Evolutionary conservation across 2,888 invertebrate genomes (phyloP).

Genomic region (Rosalia funebris): DNA sequence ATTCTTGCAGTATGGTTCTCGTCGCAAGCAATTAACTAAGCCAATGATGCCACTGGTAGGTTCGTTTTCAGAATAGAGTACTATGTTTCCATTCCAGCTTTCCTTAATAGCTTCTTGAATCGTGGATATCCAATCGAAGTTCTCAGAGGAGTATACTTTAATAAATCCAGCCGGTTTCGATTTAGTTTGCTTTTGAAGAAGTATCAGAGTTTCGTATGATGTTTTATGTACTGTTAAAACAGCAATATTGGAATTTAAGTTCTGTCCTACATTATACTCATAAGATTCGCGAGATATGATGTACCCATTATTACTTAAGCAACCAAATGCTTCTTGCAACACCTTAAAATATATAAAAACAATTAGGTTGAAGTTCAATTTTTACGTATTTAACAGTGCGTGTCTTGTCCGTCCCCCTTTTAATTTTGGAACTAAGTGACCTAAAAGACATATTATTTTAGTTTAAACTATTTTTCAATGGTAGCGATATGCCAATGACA

Average conservation of each 20-base stretch:
- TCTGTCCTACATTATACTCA: conserved; percentile 59
- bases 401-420: background rate
- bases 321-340: conserved; percentile 31
- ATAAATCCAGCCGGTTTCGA: conserved; percentile 57
- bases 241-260: conserved; percentile 14
- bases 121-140: conserved; percentile 66
- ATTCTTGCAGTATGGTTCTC: conserved; percentile 67
- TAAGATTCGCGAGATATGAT: conserved; percentile 70
- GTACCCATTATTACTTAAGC: conserved; percentile 68
- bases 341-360: conserved; percentile 40
- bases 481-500: background rate
- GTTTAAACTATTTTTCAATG: background rate
- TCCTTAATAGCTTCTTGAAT: conserved; percentile 56
- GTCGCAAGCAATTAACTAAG: conserved; percentile 74
- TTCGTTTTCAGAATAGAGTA: conserved; percentile 74
- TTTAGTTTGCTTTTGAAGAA: conserved; percentile 64
- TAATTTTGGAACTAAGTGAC: background rate
- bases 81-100: conserved; percentile 65
- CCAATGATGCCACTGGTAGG: conserved; percentile 83
- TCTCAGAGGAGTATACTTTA: conserved; percentile 53
- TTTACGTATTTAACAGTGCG: background rate
- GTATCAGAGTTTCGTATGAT: conserved; percentile 67
- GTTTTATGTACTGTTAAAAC: conserved; percentile 66
- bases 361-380: background rate
- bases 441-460: background rate